Evolutionary conservation across 1,140 invertebrate species (phyloP).

Genomic region (Drosophila quadrilineata): DNA sequence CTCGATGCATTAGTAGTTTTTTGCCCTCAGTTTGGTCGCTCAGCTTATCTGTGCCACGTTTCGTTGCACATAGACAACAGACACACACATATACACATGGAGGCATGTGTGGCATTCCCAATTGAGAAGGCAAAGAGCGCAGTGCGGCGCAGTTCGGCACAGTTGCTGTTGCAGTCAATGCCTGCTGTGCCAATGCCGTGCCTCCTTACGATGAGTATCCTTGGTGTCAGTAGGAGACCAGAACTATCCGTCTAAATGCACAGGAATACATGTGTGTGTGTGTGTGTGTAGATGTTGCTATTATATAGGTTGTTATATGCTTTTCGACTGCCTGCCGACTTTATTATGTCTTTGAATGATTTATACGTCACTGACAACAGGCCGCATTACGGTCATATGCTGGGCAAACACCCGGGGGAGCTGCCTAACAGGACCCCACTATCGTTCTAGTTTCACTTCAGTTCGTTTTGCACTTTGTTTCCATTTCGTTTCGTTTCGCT

Average conservation of each 20-base stretch:
- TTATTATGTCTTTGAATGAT: constrained; percentile 61
- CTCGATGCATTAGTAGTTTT: constrained; percentile 58
- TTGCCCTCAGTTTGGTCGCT: constrained; percentile 44
- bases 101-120: constrained; percentile 25
- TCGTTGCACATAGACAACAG: constrained; percentile 35
- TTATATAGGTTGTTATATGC: neutral
- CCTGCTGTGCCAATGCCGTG: too few species aligned
- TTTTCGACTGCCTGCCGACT: constrained; percentile 42
- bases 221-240: too few species aligned
- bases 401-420: neutral
- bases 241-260: too few species aligned
- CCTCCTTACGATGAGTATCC: too few species aligned
- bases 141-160: too few species aligned
- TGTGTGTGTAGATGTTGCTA: neutral
- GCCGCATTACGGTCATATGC: constrained; percentile 28
- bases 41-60: constrained; percentile 57
- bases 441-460: constrained; percentile 22
- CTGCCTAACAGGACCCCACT: neutral
- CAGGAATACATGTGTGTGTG: too few species aligned
- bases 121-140: constrained; percentile 16
- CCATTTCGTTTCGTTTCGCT: constrained; percentile 16
- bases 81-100: constrained; percentile 6
- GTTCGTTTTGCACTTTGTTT: too few species aligned
- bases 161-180: too few species aligned
- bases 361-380: constrained; percentile 43